A percentile compares a stretch with the other conserved stretches of the same genome.
Evolutionary conservation across 1,140 invertebrate species (phyloP).

Genomic region (Solenopsis invicta): DNA sequence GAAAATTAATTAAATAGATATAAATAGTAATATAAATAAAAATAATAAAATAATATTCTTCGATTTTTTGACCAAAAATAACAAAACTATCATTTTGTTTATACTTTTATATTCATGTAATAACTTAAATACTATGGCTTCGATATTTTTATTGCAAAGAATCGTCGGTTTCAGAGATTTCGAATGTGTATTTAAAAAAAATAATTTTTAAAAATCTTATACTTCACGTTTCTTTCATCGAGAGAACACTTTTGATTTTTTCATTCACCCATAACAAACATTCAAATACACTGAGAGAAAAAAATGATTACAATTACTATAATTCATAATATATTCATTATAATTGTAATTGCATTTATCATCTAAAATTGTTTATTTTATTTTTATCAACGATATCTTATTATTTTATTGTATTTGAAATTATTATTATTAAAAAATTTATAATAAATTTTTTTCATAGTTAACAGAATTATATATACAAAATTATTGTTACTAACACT

Average conservation of each 20-base stretch:
- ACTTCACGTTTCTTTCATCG: neutral
- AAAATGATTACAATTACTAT: no score
- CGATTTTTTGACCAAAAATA: neutral
- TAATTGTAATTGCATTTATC: no score
- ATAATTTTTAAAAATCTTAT: neutral
- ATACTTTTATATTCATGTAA: neutral
- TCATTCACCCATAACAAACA: neutral
- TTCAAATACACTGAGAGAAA: neutral
- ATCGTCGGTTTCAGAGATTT: neutral
- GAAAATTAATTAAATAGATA: neutral
- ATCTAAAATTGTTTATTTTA: no score
- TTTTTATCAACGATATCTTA: no score
- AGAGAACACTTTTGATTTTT: neutral
- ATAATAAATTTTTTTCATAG: no score
- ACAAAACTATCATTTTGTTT: neutral
- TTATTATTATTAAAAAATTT: no score
- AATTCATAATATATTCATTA: no score
- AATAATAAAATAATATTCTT: neutral
- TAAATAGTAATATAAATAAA: neutral
- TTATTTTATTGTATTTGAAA: no score
- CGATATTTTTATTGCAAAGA: neutral
- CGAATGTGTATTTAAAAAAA: neutral
- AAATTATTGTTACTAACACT: no score
- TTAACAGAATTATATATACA: no score
- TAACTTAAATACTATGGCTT: neutral